These are phyloP conservation scores for Crocidura indochinensis DNA, from an alignment of 2,797 vertebrate species.

Conservation along the genomic window DNA sequence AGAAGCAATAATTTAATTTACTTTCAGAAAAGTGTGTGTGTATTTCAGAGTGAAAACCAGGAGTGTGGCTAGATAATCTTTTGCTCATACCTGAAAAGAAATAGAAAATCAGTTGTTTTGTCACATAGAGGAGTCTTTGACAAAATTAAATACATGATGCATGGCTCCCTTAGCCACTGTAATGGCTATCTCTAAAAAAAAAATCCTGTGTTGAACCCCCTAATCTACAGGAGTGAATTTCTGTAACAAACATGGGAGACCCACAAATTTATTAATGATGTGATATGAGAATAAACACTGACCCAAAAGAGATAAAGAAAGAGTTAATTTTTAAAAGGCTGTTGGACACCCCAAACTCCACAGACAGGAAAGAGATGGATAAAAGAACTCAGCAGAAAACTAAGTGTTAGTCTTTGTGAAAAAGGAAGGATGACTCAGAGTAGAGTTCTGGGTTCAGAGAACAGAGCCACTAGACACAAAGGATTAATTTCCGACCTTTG, in stretches of 20 bases:
- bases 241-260: background rate
- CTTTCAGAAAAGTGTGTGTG: background rate
- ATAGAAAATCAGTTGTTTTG: background rate
- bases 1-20: constrained; percentile 23
- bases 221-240: background rate
- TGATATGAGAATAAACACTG: background rate
- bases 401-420: background rate
- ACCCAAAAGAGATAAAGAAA: background rate
- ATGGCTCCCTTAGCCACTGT: background rate
- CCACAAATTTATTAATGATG: background rate
- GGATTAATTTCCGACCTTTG: background rate
- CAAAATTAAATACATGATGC: background rate
- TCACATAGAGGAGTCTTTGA: background rate
- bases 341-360: background rate
- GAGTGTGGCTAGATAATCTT: constrained; percentile 4
- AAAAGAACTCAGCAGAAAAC: constrained; percentile 1
- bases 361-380: background rate
- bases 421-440: background rate
- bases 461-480: background rate
- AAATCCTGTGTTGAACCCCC: background rate
- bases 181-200: background rate
- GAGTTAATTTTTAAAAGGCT: background rate
- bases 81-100: constrained; percentile 5
- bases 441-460: background rate
- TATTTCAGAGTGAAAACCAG: no score